Base-by-base conservation (phyloP, 2,888 invertebrate species). In the Lithophane socia region DNA sequence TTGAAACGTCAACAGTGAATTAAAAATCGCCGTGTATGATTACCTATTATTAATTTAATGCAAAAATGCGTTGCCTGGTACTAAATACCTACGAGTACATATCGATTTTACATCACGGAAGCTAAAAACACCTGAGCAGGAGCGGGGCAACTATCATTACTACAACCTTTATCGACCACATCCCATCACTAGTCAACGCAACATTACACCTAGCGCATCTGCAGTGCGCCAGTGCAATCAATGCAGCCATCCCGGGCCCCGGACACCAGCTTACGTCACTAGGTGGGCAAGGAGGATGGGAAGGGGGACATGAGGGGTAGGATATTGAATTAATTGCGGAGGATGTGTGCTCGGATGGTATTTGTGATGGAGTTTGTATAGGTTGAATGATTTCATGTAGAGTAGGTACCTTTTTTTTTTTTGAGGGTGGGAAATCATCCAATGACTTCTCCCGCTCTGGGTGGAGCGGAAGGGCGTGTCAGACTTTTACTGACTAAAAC, bases 161-260 rank as follows among this genome's bases (percentile, higher is more conserved):
- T 12, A 12, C 16, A 9, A 1, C 13, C 18, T 9, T 10, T 0
- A 44, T 0, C 13, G 2, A 47, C n/a, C 1, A 0, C 3, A 1
- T 66, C 81, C 29, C 85, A 85, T 79, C 86, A 64, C 85, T 89
- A 37, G 37, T 37, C 5, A 24, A 68, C 75, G 85, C 24, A 21
- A 61, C 70, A 81, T 82, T 83, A 88, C 56, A 47, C 3, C 49
- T 81, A 78, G 89, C 89, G 91, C 86, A 88, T 88, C 91, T 88
- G 88, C 90, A 90, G 69, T 87, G 90, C 91, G 90, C 85, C 83
- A 80, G 77, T 82, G 89, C 84, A 90, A 86, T 91, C 91, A 89
- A 91, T 91, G 87, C 90, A 90, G 90, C 87, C 66, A 54, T 75
- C 79, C 87, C 80, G 77, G 80, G 54, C 66, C 78, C 73, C 71